Conservation (phyloP, 2,888 invertebrate genomes). For the Ariolimax columbianus region DNA sequence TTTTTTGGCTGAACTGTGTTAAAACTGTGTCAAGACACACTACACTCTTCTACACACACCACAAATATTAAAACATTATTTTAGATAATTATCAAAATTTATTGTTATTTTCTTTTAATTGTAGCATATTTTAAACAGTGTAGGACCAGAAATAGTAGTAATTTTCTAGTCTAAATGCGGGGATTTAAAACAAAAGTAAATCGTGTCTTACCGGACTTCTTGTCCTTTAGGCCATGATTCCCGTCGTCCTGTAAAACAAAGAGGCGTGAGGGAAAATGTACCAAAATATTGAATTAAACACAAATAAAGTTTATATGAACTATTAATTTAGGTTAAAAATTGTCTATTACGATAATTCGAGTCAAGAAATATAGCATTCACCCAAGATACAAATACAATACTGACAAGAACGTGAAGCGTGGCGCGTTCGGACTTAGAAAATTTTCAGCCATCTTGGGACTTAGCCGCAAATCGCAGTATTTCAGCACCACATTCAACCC, state of each 20-base stretch:
- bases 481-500: conserved; percentile 4
- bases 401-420: not conserved
- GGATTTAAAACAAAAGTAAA: not conserved
- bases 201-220: conserved; percentile 34
- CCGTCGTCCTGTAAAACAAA: conserved; percentile 38
- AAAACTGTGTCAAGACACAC: too few relatives aligned
- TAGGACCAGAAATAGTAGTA: not conserved
- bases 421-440: conserved; percentile 42
- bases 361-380: not conserved
- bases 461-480: conserved; percentile 45
- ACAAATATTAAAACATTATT: too few relatives aligned
- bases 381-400: not conserved
- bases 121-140: not conserved
- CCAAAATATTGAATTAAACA: not conserved
- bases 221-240: not conserved
- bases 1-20: too few relatives aligned
- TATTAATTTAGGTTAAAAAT: not conserved
- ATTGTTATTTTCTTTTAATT: not conserved
- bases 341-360: not conserved
- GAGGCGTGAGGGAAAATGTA: conserved; percentile 11
- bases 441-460: conserved; percentile 52
- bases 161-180: not conserved
- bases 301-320: not conserved
- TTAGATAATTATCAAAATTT: too few relatives aligned
- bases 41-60: too few relatives aligned